Conservation (phyloP, 2,113 vertebrate species). For the Colinus virginianus region DNA sequence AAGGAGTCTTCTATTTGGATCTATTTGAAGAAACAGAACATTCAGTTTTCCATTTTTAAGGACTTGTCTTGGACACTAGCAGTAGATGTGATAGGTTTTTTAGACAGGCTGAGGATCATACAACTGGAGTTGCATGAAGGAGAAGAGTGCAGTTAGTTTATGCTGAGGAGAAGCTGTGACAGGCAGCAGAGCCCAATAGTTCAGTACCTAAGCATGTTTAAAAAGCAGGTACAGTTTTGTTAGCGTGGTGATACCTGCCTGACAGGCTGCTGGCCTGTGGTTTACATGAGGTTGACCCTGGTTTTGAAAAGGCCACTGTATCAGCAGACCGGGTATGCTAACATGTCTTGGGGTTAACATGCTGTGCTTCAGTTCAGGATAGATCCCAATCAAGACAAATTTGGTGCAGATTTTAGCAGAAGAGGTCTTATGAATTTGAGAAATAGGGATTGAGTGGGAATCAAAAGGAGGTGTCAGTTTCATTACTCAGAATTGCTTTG, state of each 20-base stretch:
- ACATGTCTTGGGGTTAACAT: background rate
- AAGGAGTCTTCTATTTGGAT: background rate
- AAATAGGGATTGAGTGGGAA: background rate
- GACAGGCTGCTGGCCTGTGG: background rate
- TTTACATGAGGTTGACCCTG: conserved; percentile 18
- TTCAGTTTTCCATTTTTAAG: background rate
- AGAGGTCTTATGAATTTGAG: background rate
- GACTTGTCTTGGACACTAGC: background rate
- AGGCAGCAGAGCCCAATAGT: background rate
- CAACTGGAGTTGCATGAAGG: conserved; percentile 8
- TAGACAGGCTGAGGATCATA: background rate
- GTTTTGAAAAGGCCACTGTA: conserved; percentile 28
- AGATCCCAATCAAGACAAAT: background rate
- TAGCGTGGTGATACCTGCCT: background rate
- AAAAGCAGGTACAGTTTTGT: conserved; percentile 13
- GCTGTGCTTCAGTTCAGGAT: background rate
- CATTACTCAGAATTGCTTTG: background rate
- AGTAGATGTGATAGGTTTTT: background rate
- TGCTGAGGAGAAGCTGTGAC: conserved; percentile 7
- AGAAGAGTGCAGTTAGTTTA: conserved; percentile 27
- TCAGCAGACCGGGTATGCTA: background rate
- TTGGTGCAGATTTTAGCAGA: background rate
- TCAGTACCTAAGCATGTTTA: conserved; percentile 24
- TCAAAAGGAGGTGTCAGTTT: background rate
- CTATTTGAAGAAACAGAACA: background rate